A percentile compares a stretch with the other conserved stretches of the same genome.
These are phyloP conservation scores for Mareca penelope DNA, from an alignment of 2,797 vertebrate genomes.

Conservation along the genomic window DNA sequence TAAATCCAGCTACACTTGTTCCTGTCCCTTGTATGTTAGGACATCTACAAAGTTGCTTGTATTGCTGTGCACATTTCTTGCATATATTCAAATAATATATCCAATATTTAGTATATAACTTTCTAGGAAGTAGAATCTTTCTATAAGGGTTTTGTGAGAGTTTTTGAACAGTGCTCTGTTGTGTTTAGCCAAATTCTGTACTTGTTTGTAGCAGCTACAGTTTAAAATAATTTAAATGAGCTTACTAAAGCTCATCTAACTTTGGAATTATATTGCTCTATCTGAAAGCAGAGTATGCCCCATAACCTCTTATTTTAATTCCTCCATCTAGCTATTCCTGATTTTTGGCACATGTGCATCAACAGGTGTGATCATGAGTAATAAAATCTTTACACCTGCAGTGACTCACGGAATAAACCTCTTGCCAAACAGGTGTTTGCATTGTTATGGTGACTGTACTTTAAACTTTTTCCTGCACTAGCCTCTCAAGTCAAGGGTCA, in stretches of 20 bases:
- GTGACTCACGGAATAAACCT: constrained; percentile 38
- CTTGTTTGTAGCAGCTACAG: neutral
- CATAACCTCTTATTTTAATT: constrained; percentile 18
- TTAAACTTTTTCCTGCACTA: constrained; percentile 30
- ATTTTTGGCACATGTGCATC: constrained; percentile 37
- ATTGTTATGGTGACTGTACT: constrained; percentile 22
- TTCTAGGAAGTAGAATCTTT: neutral
- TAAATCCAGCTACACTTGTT: neutral
- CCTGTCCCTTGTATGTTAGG: neutral
- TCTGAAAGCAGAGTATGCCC: neutral
- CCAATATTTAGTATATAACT: neutral
- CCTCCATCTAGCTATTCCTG: neutral
- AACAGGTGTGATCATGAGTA: constrained; percentile 56
- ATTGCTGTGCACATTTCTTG: neutral
- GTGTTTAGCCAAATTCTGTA: neutral
- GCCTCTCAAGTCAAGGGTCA: constrained; percentile 28
- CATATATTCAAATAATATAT: neutral
- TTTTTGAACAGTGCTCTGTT: neutral
- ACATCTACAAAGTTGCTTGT: neutral
- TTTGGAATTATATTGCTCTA: neutral
- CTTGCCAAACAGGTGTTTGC: constrained; percentile 67
- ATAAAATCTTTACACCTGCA: constrained; percentile 69
- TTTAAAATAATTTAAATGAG: constrained; percentile 19
- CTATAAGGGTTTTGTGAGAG: neutral
- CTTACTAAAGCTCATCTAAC: neutral